Evolutionary conservation across 53 echinoderm and acorn worm genomes (phyloP), one percentile per base, ranked within the genome.

Genomic region (Echinarachnius parma): DNA sequence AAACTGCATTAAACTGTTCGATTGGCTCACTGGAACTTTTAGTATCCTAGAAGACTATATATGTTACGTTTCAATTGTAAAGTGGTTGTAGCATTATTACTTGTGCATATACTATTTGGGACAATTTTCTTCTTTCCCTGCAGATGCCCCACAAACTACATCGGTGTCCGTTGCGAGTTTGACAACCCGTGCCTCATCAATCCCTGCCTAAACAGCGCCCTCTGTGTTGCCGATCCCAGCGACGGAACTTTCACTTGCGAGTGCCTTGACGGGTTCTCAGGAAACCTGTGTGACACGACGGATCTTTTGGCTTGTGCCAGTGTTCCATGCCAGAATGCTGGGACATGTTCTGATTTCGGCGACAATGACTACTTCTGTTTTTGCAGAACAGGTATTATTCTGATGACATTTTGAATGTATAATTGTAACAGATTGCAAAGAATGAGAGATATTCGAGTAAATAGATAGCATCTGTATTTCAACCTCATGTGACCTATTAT

Each of bases 131-230:
- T 5, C 5, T n/a, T n/a, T n/a, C n/a, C n/a, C n/a, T 56, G 2
- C 59, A 96, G 98, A 62, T 96, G 98, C 52, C 88, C 98, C 1
- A 84, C 98, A 4, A 76, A 87, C n/a, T 91, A 58, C 59, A 85
- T 74, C 0, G 91, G 98, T 11, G 47, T 63, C 14, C 82, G 78
- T 14, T 96, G 98, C 48, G 84, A 96, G 67, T 66, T 63, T 21
- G 47, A 49, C 0, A 87, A 96, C 61, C 88, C 91, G 34, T 96
- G 98, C 72, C 76, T 21, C 29, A 62, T 76, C 24, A 59, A 77
- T 14, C 98, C 91, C 0, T 96, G 98, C 60, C 80, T 46, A 72
- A 96, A 96, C 50, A 53, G 77, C 22, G 98, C 80, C 16, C 60
- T 71, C 13, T 96, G 98, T 59, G 2, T 56, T 7, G 21, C 49